Evolutionary conservation across 2,888 invertebrate genomes (phyloP).

Genomic region (Nomada hirtipes): DNA sequence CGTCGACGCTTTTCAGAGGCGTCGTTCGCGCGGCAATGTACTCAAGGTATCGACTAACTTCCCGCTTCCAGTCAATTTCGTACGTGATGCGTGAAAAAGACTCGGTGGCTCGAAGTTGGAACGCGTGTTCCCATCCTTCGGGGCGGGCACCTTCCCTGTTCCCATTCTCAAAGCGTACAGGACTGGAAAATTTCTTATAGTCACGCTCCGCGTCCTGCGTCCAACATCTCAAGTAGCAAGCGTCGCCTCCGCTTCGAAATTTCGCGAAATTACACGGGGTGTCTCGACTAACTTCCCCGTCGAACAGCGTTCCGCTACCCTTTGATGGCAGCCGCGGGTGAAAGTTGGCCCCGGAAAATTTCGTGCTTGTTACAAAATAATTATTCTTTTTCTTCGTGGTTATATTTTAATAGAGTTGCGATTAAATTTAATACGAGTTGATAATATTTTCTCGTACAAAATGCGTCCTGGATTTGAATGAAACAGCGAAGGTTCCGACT

Average conservation of each 20-base stretch:
- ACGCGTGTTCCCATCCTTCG: conserved; percentile 41
- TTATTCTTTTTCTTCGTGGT: background rate
- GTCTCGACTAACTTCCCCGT: conserved; percentile 7
- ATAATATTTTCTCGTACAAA: too few species aligned
- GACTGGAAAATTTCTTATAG: conserved; percentile 63
- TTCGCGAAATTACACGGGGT: conserved; percentile 28
- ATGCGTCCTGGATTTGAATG: too few species aligned
- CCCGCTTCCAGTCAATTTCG: conserved; percentile 62
- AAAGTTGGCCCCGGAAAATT: background rate
- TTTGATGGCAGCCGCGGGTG: background rate
- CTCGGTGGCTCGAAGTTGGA: conserved; percentile 26
- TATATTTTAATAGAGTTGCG: too few species aligned
- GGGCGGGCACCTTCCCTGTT: conserved; percentile 14
- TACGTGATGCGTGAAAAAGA: conserved; percentile 62
- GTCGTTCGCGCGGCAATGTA: conserved; percentile 23
- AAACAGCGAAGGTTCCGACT: too few species aligned
- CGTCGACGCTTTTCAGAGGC: conserved; percentile 23
- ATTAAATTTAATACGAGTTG: too few species aligned
- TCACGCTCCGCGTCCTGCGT: conserved; percentile 37
- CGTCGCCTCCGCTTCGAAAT: conserved; percentile 23
- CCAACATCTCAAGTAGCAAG: conserved; percentile 30
- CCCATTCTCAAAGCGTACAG: conserved; percentile 41
- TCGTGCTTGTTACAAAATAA: background rate
- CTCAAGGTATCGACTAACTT: conserved; percentile 56
- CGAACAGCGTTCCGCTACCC: background rate